Percentiles rank a stretch among this genome's conserved stretches.
Conservation (phyloP, 1,140 invertebrate genomes). For the Diorhabda carinulata region DNA sequence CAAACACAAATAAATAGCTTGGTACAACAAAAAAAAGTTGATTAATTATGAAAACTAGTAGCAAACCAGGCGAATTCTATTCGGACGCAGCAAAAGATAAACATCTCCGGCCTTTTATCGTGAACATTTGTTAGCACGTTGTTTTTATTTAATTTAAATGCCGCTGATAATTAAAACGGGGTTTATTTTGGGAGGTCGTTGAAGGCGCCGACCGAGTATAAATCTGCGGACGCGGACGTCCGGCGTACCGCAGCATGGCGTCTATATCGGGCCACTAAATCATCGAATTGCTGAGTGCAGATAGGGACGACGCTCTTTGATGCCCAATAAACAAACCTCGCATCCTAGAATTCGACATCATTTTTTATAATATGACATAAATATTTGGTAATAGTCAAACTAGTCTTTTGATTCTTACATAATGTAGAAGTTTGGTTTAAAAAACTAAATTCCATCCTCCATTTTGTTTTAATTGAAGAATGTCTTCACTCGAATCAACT, state of each 20-base stretch:
- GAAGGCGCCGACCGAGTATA: slow-evolving; percentile 17
- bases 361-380: slow-evolving; percentile 30
- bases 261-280: slow-evolving; percentile 35
- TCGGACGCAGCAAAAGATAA: slow-evolving; percentile 7
- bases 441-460: no score
- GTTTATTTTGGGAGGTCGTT: slow-evolving; percentile 24
- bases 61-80: no score
- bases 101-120: slow-evolving; percentile 1
- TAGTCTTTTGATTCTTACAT: no score
- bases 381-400: no score
- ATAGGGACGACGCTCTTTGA: slow-evolving; percentile 34
- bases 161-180: slow-evolving; percentile 34
- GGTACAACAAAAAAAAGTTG: no score
- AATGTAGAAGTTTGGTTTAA: no score
- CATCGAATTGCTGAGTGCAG: slow-evolving; percentile 37
- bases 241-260: slow-evolving; percentile 26
- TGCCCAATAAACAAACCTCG: slow-evolving; percentile 34
- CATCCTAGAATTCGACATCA: slow-evolving; percentile 30
- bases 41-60: no score
- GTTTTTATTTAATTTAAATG: slow-evolving; percentile 37
- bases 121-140: neutral
- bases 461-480: no score
- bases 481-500: no score
- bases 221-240: slow-evolving; percentile 29
- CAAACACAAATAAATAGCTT: no score